Conservation (phyloP, 2,113 vertebrate genomes). For the Vulpes ferrilata region DNA sequence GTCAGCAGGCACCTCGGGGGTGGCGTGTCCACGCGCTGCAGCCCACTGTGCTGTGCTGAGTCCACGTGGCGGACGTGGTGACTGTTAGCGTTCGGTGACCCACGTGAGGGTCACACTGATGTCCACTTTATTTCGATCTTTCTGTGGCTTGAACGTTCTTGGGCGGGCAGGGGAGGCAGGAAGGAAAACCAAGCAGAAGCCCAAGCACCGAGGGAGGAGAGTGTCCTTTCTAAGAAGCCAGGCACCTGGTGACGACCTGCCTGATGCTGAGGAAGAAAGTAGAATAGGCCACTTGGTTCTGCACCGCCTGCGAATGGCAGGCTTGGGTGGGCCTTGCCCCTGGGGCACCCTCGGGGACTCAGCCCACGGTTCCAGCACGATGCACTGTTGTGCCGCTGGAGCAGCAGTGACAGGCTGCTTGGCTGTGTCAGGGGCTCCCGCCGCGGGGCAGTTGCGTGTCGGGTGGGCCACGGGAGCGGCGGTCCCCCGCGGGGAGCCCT, state of each 20-base stretch:
- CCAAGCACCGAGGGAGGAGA: background rate
- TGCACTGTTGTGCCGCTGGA: fast-evolving
- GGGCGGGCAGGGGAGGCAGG: background rate
- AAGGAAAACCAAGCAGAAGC: background rate
- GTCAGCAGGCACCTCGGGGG: background rate
- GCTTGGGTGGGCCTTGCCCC: background rate
- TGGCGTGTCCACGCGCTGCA: background rate
- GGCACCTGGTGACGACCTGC: background rate
- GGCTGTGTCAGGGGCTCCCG: fast-evolving
- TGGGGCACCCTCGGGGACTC: background rate
- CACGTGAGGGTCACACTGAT: background rate
- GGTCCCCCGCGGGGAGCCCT: background rate
- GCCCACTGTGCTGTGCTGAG: background rate
- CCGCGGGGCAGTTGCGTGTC: fast-evolving
- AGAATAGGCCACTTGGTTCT: background rate
- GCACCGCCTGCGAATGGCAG: background rate
- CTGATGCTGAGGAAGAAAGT: background rate
- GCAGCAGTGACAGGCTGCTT: fast-evolving
- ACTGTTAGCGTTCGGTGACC: background rate
- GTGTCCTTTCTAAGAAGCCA: background rate
- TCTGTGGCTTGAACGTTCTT: background rate
- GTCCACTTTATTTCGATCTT: background rate
- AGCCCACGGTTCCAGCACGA: background rate
- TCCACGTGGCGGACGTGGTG: fast-evolving
- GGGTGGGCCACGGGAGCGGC: background rate